phyloP scores from a whole-genome alignment of 2,797 vertebrate species.

The Darevskia nairensis region DNA sequence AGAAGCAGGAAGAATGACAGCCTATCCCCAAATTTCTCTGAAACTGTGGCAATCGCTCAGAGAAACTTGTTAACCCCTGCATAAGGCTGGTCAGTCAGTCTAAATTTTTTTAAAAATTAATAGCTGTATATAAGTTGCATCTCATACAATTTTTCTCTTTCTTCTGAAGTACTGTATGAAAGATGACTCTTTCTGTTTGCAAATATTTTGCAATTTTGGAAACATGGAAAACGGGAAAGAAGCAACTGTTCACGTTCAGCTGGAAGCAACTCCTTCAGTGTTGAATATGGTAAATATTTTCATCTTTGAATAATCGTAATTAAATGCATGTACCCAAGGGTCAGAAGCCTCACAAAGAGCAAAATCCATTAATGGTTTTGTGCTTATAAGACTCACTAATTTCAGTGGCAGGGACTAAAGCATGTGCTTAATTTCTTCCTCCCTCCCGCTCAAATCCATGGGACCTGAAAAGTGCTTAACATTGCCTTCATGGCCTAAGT shows the following conservation, averaged over 20 bases:
- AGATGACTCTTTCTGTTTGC: conserved; percentile 84
- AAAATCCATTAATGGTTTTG: not conserved
- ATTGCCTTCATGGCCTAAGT: conserved; percentile 4
- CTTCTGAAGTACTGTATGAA: conserved; percentile 86
- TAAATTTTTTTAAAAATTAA: not conserved
- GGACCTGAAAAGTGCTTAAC: not conserved
- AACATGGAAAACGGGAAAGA: conserved; percentile 90
- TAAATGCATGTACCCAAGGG: not conserved
- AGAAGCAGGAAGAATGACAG: not conserved
- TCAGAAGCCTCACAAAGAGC: not conserved
- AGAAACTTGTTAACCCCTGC: not conserved
- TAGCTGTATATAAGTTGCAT: not conserved
- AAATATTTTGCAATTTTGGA: conserved; percentile 87
- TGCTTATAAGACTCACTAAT: not conserved
- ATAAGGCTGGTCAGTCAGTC: not conserved
- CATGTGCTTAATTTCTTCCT: not conserved
- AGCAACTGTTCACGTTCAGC: conserved; percentile 83
- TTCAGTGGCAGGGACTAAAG: not conserved
- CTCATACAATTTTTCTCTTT: conserved; percentile 39
- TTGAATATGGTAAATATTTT: conserved; percentile 82
- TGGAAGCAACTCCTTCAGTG: conserved; percentile 87
- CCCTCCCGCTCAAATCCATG: not conserved
- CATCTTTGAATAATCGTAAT: not conserved
- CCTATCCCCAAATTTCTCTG: too few relatives aligned
- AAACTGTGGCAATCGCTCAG: not conserved